Percentiles rank a stretch among this genome's conserved stretches.
These are phyloP conservation scores for Hystrix brachyura DNA, from an alignment of 2,113 vertebrate genomes.

Conservation along the genomic window DNA sequence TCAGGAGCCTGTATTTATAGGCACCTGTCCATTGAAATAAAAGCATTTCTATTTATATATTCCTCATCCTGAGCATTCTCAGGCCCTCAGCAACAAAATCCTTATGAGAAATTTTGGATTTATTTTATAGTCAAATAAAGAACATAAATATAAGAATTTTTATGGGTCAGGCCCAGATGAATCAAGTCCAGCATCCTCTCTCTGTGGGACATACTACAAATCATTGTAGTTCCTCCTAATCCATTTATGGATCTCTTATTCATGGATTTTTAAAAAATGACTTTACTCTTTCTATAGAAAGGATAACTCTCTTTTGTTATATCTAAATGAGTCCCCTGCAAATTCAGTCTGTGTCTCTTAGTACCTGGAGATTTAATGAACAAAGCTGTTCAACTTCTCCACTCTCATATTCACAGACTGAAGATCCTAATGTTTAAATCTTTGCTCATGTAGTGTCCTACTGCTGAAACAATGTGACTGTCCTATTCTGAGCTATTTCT, in stretches of 20 bases:
- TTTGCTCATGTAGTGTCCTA: neutral
- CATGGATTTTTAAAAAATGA: neutral
- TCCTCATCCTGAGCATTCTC: constrained; percentile 31
- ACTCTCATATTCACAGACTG: neutral
- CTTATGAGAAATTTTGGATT: constrained; percentile 60
- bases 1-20: constrained; percentile 9
- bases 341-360: neutral
- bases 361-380: constrained; percentile 16
- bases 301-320: constrained; percentile 33
- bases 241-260: constrained; percentile 56
- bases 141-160: constrained; percentile 66
- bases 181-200: constrained; percentile 54
- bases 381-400: constrained; percentile 1
- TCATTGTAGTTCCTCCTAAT: constrained; percentile 66
- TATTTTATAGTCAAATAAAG: constrained; percentile 65
- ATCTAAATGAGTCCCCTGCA: neutral
- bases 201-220: constrained; percentile 64
- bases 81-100: constrained; percentile 31
- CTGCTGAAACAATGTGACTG: neutral
- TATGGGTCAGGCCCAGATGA: constrained; percentile 66
- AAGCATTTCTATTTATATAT: constrained; percentile 60
- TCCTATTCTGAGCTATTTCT: constrained; percentile 29
- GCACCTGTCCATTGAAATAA: neutral
- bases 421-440: neutral
- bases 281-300: constrained; percentile 39